These are phyloP conservation scores for Shinisaurus crocodilurus DNA, from an alignment of 2,113 vertebrate genomes.

Conservation along the genomic window DNA sequence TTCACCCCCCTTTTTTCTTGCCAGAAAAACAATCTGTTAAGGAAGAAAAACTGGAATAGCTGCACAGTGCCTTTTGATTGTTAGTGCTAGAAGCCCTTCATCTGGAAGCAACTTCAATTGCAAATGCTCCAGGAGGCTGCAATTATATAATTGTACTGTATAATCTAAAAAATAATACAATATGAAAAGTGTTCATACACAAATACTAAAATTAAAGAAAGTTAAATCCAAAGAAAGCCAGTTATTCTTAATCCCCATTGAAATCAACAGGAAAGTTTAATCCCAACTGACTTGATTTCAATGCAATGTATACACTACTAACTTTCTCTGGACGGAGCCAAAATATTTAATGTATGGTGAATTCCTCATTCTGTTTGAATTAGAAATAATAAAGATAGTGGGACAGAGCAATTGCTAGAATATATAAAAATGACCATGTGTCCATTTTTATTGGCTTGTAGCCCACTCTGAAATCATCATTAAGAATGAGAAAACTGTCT, in stretches of 20 bases:
- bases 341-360: neutral
- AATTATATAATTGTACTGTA: neutral
- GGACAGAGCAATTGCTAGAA: neutral
- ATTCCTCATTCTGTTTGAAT: neutral
- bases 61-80: too few relatives aligned
- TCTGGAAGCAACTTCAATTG: too few relatives aligned
- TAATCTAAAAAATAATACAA: too few relatives aligned
- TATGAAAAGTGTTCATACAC: too few relatives aligned
- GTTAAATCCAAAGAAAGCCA: neutral
- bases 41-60: too few relatives aligned
- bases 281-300: neutral
- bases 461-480: slow-evolving; percentile 19
- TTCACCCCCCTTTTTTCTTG: too few relatives aligned
- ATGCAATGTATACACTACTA: neutral
- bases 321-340: neutral
- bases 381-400: neutral
- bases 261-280: neutral
- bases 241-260: neutral
- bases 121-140: neutral
- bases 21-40: too few relatives aligned
- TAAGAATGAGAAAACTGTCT: slow-evolving; percentile 37
- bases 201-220: too few relatives aligned
- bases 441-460: slow-evolving; percentile 48
- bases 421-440: neutral
- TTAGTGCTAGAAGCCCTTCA: too few relatives aligned